Base-by-base conservation (phyloP, 2,797 vertebrate genomes). In the Oreortyx pictus region DNA sequence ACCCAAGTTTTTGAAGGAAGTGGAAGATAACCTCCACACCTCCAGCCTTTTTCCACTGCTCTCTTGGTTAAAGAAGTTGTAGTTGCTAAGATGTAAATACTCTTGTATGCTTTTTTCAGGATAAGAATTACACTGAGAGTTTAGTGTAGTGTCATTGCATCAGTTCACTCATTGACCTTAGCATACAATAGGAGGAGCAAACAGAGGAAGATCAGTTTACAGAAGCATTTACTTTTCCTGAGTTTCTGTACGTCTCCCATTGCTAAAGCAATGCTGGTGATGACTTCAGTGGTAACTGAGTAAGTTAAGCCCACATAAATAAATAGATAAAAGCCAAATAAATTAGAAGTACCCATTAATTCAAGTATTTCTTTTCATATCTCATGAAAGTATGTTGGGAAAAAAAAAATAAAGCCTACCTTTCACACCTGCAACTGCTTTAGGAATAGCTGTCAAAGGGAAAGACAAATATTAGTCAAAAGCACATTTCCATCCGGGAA, bases 381-480 rank as follows among this genome's bases (percentile, higher is more conserved):
- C 11, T 52, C 4, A 82, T 57, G 23, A 91, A 93, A 73, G 19
- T 66, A 31, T 57, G 27, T 52, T 49, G 19, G 18, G 27, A 88
- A 88, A 8, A 19, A 37, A 37, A 41, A 73, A 75, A 62, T n/a
- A 27, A 47, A 27, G 33, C 88, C 29, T 94, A 93, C 86, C 91
- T 91, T 86, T 31, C 31, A 57, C 0, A 0, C 67, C 64, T 71
- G 41, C 41, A 77, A 29, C 29, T 71, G 24, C 33, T 72, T 73
- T 18, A 73, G 15, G 27, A 84, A 76, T 39, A 70, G 25, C 94
- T 95, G 91, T 79, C 41, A 90, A 86, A 93, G 41, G 61, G 7
- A 77, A 76, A 86, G 64, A 57, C 3, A 88, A 62, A 29, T 35
- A 4, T 79, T 59, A 71, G 41, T 61, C 29, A 77, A 81, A 83